Evolutionary conservation across 2,113 vertebrate genomes (phyloP).

Genomic region (Anoura caudifer): DNA sequence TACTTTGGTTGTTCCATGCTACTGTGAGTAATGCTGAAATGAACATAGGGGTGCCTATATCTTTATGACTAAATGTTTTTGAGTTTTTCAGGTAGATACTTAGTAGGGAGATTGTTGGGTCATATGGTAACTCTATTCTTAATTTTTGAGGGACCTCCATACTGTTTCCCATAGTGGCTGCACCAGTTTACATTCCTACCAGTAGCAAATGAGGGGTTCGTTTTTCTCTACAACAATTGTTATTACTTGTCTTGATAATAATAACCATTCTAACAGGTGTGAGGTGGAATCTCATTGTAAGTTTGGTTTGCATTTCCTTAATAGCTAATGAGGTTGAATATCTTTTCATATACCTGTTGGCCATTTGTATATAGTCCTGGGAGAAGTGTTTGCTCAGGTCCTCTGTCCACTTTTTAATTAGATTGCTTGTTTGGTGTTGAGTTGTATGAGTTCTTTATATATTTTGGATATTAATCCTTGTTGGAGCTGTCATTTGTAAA

Average conservation of each 20-base stretch:
- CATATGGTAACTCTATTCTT: neutral
- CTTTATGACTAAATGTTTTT: neutral
- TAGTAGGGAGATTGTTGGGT: neutral
- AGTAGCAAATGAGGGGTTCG: neutral
- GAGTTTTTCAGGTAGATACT: neutral
- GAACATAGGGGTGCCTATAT: neutral
- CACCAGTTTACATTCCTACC: neutral
- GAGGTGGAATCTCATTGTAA: neutral
- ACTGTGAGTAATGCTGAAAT: neutral
- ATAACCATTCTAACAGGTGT: neutral
- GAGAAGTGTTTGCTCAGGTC: neutral
- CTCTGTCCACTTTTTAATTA: neutral
- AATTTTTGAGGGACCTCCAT: neutral
- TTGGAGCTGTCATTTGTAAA: neutral
- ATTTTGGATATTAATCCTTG: neutral
- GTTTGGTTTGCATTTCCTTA: neutral
- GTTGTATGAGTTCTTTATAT: neutral
- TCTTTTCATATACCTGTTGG: neutral
- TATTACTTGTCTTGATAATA: neutral
- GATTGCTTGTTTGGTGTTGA: neutral
- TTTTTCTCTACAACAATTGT: neutral
- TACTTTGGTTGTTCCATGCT: neutral
- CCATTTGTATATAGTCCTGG: neutral
- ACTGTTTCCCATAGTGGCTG: neutral
- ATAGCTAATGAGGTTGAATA: neutral